These are phyloP conservation scores for Drosophila algonquin DNA, from an alignment of 2,888 invertebrate genomes.

Conservation along the genomic window DNA sequence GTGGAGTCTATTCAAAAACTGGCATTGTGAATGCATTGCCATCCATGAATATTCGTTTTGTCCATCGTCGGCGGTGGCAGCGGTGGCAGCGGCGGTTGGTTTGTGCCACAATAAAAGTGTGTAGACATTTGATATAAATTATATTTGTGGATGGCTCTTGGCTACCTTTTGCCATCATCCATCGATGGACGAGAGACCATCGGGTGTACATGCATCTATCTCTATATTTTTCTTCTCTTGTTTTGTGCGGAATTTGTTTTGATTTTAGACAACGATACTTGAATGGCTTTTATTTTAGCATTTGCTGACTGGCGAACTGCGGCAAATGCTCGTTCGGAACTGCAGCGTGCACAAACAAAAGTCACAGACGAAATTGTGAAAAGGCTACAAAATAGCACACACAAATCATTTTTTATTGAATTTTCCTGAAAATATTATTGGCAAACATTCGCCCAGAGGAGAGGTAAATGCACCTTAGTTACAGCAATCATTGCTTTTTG, in stretches of 20 bases:
- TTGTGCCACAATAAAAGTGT: too few relatives aligned
- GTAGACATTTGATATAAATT: conserved; percentile 65
- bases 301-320: conserved; percentile 61
- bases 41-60: conserved; percentile 49
- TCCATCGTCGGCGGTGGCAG: neutral
- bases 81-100: neutral
- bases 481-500: conserved; percentile 13
- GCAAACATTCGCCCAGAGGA: conserved; percentile 49
- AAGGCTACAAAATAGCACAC: conserved; percentile 52
- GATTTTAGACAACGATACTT: conserved; percentile 64
- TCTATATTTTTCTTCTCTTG: conserved; percentile 26
- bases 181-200: conserved; percentile 32
- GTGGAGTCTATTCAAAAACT: conserved; percentile 44
- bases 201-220: conserved; percentile 12
- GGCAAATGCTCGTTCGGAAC: conserved; percentile 53
- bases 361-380: conserved; percentile 52
- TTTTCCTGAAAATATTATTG: conserved; percentile 76
- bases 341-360: conserved; percentile 59
- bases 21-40: conserved; percentile 63
- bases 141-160: conserved; percentile 63
- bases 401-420: conserved; percentile 80
- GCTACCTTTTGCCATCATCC: conserved; percentile 35
- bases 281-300: conserved; percentile 63
- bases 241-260: conserved; percentile 55
- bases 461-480: conserved; percentile 59